A percentile compares a stretch with the other conserved stretches of the same genome.
Conservation (phyloP, 1,140 invertebrate species). For the Lepidurus arcticus region DNA sequence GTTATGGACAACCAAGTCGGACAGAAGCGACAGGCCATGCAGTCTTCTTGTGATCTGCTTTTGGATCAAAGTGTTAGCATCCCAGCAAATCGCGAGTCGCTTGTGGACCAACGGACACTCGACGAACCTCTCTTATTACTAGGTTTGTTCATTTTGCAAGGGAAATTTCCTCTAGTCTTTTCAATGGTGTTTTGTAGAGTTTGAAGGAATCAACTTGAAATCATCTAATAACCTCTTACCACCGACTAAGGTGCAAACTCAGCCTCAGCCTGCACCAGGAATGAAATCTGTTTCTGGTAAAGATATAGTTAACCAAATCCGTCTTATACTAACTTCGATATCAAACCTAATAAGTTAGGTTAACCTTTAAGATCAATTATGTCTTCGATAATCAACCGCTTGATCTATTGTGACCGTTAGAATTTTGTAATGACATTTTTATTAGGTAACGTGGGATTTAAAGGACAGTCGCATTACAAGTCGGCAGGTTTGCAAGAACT, state of each 20-base stretch:
- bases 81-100: not conserved
- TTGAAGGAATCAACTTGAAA: conserved; percentile 1
- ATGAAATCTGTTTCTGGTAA: not conserved
- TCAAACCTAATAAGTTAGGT: too few species aligned
- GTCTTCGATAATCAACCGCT: not conserved
- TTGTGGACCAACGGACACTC: not conserved
- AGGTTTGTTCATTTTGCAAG: not conserved
- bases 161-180: not conserved
- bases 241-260: not conserved
- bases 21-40: not conserved
- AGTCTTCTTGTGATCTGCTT: not conserved
- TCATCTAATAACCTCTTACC: not conserved
- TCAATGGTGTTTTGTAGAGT: not conserved
- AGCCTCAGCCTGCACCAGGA: not conserved
- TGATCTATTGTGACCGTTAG: not conserved
- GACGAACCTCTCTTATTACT: conserved; percentile 3
- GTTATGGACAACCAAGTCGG: not conserved
- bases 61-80: not conserved
- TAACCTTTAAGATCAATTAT: too few species aligned
- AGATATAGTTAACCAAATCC: not conserved
- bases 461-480: not conserved
- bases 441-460: not conserved
- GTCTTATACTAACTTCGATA: not conserved
- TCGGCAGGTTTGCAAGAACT: not conserved
- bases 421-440: not conserved